These are phyloP conservation scores for Copsychus sechellarum DNA, from an alignment of 2,113 vertebrate genomes.

Conservation along the genomic window DNA sequence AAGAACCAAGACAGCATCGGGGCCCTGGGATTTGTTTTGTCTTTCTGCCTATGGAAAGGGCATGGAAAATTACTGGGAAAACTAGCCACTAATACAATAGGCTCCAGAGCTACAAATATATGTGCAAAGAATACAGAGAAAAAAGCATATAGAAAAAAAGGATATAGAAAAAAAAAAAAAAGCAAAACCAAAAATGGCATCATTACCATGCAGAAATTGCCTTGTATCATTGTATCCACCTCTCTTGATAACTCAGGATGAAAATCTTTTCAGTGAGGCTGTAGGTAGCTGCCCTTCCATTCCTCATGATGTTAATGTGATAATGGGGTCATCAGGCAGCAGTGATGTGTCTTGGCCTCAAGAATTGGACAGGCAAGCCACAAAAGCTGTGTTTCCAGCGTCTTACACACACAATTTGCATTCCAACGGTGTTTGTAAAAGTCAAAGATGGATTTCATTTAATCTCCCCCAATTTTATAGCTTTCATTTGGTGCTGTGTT, in stretches of 20 bases:
- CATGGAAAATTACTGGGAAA: not conserved
- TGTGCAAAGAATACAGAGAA: not conserved
- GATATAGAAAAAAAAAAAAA: not conserved
- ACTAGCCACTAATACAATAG: not conserved
- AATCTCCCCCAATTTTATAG: not conserved
- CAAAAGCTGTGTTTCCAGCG: not conserved
- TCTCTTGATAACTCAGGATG: not conserved
- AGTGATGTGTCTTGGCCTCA: not conserved
- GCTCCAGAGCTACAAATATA: not conserved
- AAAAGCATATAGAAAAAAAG: not conserved
- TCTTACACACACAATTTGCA: rapidly evolving
- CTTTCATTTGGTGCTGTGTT: not conserved
- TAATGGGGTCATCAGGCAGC: not conserved
- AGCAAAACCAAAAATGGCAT: not conserved
- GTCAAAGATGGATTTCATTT: not conserved
- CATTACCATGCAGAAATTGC: not conserved
- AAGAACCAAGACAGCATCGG: not conserved
- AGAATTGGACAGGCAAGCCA: not conserved
- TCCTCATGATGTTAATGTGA: not conserved
- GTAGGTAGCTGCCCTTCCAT: not conserved
- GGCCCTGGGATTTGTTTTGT: not conserved
- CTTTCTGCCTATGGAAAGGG: not conserved
- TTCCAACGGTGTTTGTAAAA: not conserved
- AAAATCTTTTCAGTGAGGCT: not conserved
- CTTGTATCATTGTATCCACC: not conserved